Evolutionary conservation across 2,797 vertebrate genomes (phyloP).

Genomic region (Esox lucius): DNA sequence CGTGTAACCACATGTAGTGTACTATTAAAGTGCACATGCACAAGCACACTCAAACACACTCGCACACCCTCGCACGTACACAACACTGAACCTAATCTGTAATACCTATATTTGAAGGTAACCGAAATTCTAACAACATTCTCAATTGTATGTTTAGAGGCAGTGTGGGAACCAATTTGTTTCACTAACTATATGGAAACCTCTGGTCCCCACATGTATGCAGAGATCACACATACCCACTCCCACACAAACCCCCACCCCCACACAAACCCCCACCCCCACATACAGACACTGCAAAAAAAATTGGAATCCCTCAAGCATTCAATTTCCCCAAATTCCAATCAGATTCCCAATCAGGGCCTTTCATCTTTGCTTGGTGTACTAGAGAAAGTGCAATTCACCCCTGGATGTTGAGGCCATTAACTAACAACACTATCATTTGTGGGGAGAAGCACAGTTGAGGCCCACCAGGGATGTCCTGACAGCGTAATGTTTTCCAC

Average conservation of each 20-base stretch:
- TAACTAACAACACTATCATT: slow-evolving; percentile 24
- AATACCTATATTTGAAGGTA: too few species aligned
- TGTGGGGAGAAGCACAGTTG: slow-evolving; percentile 14
- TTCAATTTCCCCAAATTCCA: not conserved
- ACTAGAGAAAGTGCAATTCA: not conserved
- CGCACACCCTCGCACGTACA: too few species aligned
- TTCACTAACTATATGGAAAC: too few species aligned
- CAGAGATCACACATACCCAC: too few species aligned
- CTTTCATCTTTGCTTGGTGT: not conserved
- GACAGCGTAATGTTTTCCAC: slow-evolving; percentile 23
- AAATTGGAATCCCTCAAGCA: not conserved
- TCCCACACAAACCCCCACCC: not conserved
- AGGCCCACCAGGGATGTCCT: slow-evolving; percentile 3
- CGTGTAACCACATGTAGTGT: too few species aligned
- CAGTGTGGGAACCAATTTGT: too few species aligned
- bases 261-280: slow-evolving; percentile 3
- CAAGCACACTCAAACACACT: too few species aligned
- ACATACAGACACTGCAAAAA: slow-evolving; percentile 5
- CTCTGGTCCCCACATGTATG: too few species aligned
- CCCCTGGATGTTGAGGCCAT: not conserved
- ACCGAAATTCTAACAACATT: too few species aligned
- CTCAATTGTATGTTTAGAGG: too few species aligned
- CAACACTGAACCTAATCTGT: too few species aligned
- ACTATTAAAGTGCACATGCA: too few species aligned
- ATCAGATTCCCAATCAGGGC: slow-evolving; percentile 5